Evolutionary conservation across 2,797 vertebrate genomes (phyloP), one percentile per base, ranked within the genome.

Genomic region (Enteromius fasciolatus): DNA sequence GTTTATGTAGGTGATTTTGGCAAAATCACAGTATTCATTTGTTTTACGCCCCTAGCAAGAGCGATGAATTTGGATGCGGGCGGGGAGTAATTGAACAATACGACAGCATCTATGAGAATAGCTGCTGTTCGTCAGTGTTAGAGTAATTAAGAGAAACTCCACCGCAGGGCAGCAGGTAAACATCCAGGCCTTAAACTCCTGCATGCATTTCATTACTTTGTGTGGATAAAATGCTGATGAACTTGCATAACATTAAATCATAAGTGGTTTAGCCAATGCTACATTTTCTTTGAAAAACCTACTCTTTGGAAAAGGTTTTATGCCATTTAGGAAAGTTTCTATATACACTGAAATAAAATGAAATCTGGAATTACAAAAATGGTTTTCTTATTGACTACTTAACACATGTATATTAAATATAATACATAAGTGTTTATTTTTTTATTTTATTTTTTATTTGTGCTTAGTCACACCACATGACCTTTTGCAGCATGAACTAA

Each of bases 1-100:
- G 87, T 86, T 86, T 86, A 76, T 78, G 82, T 86, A 82, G 84
- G 67, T 31, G 50, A 86, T 28, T 73, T 63, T 46, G 52, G 68
- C 50, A 67, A 46, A 70, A 69, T 82, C 31, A 70, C 63, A 15
- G 81, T 81, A 86, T 83, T 88, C 76, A 73, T 87, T 83, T 81
- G 59, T 84, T 67, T 39, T 20, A 11, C 15, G 57, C 77, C 41
- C 52, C 52, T 57, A 82, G 46, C 63, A 67, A 41, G 54, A 80
- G 67, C 11, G 15, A 25, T 44, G 78, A 59, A 41, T 80, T 70
- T 69, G 79, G 61, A 23, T 5, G 39, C 33, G 15, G 73, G 18
- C 73, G 11, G 7, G 15, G 23, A 44, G n/a, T 36, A 48, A 75
- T 18, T 72, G 20, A 23, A n/a, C 20, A 59, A 72, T 36, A 8